Percentiles rank a stretch among this genome's conserved stretches.
phyloP scores from a whole-genome alignment of 2,888 invertebrate species.

The Oscheius sp. region DNA sequence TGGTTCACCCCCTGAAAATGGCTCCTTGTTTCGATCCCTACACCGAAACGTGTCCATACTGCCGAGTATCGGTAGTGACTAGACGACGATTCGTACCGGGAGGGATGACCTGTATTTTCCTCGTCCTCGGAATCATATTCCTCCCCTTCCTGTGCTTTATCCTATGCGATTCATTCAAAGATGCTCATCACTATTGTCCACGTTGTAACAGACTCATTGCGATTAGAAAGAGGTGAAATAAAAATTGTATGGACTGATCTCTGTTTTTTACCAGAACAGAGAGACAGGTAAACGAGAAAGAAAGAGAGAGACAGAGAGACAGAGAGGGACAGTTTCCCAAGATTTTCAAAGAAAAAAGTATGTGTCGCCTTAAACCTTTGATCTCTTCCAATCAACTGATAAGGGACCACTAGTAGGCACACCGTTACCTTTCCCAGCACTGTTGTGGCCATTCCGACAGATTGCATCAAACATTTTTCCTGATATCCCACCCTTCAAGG shows the following conservation, averaged over 20 bases:
- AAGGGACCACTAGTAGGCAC: no score
- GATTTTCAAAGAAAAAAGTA: no score
- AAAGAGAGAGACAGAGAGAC: no score
- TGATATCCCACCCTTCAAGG: no score
- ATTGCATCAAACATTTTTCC: no score
- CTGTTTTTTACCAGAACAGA: not conserved
- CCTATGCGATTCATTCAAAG: slow-evolving; percentile 27
- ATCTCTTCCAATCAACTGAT: no score
- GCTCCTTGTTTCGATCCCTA: slow-evolving; percentile 36
- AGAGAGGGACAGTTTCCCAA: no score
- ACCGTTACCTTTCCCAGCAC: no score
- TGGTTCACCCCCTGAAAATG: slow-evolving; percentile 23
- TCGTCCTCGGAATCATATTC: slow-evolving; percentile 30
- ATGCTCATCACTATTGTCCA: slow-evolving; percentile 36
- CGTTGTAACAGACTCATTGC: slow-evolving; percentile 30
- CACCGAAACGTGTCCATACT: slow-evolving; percentile 31
- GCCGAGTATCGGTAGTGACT: slow-evolving; percentile 18
- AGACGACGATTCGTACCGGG: slow-evolving; percentile 23
- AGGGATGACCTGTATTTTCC: slow-evolving; percentile 32
- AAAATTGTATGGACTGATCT: not conserved
- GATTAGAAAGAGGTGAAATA: slow-evolving; percentile 23
- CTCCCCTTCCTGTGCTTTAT: slow-evolving; percentile 26
- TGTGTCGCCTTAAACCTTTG: no score
- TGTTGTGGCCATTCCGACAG: no score
- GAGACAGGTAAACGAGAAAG: no score